phyloP scores from a whole-genome alignment of 1,140 invertebrate species.

The Caenorhabditis briggsae region DNA sequence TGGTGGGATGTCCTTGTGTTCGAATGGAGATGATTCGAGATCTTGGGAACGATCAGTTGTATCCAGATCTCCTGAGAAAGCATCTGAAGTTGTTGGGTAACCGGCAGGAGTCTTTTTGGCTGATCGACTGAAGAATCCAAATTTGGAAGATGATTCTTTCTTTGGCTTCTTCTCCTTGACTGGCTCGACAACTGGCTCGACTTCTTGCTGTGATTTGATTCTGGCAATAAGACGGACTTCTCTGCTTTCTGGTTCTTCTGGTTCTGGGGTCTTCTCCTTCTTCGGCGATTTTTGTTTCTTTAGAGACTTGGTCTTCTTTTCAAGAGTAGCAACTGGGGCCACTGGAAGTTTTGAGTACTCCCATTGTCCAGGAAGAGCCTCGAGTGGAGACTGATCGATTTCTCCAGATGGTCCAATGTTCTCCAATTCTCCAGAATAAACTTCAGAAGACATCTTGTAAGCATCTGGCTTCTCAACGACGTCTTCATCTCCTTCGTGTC shows the following conservation, averaged over 20 bases:
- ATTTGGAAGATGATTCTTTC: not conserved
- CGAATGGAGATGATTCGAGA: not conserved
- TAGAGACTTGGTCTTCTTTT: slow-evolving; percentile 35
- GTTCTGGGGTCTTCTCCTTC: slow-evolving; percentile 15
- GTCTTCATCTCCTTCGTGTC: slow-evolving; percentile 71
- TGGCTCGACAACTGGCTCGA: not conserved
- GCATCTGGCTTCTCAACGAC: slow-evolving; percentile 66
- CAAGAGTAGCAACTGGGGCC: not conserved
- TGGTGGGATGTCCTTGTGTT: not conserved
- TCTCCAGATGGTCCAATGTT: slow-evolving; percentile 19
- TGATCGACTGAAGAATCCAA: slow-evolving; percentile 28
- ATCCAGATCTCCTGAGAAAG: not conserved
- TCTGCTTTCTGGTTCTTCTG: not conserved
- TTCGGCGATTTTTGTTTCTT: too few species aligned
- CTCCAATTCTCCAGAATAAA: slow-evolving; percentile 2
- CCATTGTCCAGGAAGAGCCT: not conserved
- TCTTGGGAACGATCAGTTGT: not conserved
- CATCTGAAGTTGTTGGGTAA: not conserved
- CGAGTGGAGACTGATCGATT: slow-evolving; percentile 25
- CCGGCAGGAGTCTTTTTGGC: not conserved
- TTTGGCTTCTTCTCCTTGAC: not conserved
- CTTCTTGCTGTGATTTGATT: not conserved
- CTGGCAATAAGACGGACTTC: slow-evolving; percentile 50
- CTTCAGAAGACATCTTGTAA: slow-evolving; percentile 50
- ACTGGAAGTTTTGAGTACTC: not conserved